These are phyloP conservation scores for Murina feae DNA, from an alignment of 2,113 vertebrate species.

Conservation along the genomic window DNA sequence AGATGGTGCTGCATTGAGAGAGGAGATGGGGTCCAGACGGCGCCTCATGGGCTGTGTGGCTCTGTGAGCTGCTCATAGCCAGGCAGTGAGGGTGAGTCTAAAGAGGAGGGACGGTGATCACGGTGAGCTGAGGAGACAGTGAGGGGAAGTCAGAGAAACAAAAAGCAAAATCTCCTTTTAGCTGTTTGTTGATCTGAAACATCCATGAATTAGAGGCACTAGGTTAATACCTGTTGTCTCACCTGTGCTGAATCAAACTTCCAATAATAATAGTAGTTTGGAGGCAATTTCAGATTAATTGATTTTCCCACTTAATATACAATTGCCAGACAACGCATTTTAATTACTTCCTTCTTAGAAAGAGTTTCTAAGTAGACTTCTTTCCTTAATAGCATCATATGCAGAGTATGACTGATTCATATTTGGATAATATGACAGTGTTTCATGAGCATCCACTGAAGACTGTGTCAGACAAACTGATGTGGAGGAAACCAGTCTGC, in stretches of 20 bases:
- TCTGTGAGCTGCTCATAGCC: fast-evolving
- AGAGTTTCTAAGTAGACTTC: background rate
- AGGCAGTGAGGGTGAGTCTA: too few species aligned
- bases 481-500: background rate
- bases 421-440: background rate
- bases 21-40: background rate
- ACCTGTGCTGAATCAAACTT: background rate
- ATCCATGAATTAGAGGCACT: background rate
- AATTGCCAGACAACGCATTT: background rate
- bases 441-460: background rate
- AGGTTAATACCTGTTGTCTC: background rate
- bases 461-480: background rate
- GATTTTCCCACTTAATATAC: background rate
- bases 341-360: background rate
- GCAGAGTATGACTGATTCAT: background rate
- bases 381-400: background rate
- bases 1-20: too few species aligned
- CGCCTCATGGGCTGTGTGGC: fast-evolving
- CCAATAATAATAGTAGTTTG: background rate
- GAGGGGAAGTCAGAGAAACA: background rate
- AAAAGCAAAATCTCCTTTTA: background rate
- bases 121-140: background rate
- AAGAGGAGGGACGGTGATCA: too few species aligned
- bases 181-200: background rate
- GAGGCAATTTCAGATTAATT: background rate